These are phyloP conservation scores for Myrmophylax atrothorax DNA, from an alignment of 2,113 vertebrate genomes.

Conservation along the genomic window DNA sequence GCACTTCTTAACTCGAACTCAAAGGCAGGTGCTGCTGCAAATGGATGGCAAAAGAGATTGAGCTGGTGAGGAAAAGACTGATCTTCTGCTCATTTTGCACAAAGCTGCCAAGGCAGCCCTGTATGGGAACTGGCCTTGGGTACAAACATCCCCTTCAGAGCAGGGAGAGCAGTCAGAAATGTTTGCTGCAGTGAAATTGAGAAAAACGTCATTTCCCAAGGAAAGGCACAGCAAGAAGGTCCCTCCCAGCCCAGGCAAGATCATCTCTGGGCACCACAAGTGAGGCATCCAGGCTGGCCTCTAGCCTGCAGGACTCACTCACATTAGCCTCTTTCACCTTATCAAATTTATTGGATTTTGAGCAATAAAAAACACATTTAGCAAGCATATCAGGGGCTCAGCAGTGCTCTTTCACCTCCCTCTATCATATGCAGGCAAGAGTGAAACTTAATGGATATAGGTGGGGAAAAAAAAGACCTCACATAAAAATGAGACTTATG, in stretches of 20 bases:
- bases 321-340: not conserved
- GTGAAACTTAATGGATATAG: slow-evolving; percentile 29
- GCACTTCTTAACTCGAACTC: not conserved
- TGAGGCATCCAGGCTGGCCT: not conserved
- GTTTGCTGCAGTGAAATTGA: not conserved
- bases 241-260: not conserved
- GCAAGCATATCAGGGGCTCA: not conserved
- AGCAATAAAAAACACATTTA: slow-evolving; percentile 48
- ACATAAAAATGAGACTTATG: not conserved
- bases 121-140: accelerated
- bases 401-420: slow-evolving; percentile 22
- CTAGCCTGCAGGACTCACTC: not conserved
- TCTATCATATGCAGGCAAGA: not conserved
- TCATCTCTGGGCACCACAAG: accelerated
- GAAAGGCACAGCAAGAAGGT: not conserved
- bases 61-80: not conserved
- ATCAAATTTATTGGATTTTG: slow-evolving; percentile 20
- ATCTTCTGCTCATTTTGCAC: not conserved
- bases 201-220: not conserved
- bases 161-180: not conserved
- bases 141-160: not conserved
- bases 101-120: not conserved
- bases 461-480: not conserved
- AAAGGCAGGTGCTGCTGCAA: not conserved
- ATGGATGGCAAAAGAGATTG: not conserved